phyloP scores from a whole-genome alignment of 2,113 vertebrate genomes.

The Gorilla gorilla region DNA sequence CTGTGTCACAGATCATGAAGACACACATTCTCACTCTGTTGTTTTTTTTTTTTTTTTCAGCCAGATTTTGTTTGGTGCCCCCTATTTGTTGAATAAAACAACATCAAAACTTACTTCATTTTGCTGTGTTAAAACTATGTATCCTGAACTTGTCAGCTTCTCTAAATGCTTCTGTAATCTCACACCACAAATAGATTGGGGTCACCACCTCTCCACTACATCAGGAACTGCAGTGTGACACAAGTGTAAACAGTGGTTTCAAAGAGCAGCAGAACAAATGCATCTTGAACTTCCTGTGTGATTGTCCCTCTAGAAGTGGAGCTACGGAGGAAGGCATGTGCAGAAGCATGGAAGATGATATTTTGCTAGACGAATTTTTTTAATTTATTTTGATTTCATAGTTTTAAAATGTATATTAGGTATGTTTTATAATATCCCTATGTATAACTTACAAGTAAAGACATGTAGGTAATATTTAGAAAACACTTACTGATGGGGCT shows the following conservation, averaged over 20 bases:
- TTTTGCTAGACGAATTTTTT: neutral
- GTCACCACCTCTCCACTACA: neutral
- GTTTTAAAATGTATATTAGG: neutral
- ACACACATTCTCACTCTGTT: neutral
- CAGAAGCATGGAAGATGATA: neutral
- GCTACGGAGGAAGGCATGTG: neutral
- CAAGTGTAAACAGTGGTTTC: neutral
- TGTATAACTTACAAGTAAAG: neutral
- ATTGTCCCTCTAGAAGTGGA: accelerated
- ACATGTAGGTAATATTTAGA: neutral
- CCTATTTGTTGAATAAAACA: neutral
- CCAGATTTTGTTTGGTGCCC: neutral
- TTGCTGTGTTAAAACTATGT: neutral
- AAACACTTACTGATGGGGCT: neutral
- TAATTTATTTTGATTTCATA: neutral
- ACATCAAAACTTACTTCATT: neutral
- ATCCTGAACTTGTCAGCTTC: neutral
- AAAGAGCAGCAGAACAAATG: neutral
- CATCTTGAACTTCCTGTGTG: neutral
- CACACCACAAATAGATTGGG: neutral
- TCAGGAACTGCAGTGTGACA: neutral
- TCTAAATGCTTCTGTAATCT: neutral
- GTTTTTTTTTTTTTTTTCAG: neutral
- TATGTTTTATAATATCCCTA: neutral
- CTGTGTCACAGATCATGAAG: neutral